phyloP scores from a whole-genome alignment of 2,113 vertebrate genomes.

The Eolophus roseicapilla region DNA sequence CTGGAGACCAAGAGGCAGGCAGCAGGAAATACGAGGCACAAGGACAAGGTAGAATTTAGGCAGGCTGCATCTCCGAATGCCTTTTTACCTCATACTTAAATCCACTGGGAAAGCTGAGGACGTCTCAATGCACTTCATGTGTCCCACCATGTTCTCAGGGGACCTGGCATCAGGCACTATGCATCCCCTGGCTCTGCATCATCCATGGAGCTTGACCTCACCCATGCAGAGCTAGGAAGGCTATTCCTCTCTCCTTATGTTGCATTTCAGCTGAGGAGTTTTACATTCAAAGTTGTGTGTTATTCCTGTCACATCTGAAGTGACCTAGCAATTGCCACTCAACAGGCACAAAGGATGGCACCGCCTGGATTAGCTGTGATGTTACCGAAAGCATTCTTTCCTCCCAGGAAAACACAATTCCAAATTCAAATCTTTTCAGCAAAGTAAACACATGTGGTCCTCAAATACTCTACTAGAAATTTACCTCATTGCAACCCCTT shows the following conservation, averaged over 20 bases:
- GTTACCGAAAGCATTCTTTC: background rate
- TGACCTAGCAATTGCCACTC: background rate
- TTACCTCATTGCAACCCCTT: background rate
- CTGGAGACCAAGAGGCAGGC: background rate
- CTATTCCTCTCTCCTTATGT: background rate
- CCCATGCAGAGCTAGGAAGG: background rate
- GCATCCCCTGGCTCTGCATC: fast-evolving
- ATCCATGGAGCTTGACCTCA: background rate
- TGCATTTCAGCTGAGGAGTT: background rate
- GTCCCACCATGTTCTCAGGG: fast-evolving
- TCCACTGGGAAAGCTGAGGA: background rate
- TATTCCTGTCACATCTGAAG: background rate
- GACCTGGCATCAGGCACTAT: background rate
- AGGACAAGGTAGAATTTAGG: background rate
- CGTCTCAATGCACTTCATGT: background rate
- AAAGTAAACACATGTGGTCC: background rate
- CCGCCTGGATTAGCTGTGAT: background rate
- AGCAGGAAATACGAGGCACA: background rate
- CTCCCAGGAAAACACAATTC: background rate
- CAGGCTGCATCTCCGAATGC: background rate
- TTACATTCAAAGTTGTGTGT: background rate
- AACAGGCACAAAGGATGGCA: background rate
- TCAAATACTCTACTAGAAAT: background rate
- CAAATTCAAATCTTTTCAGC: background rate
- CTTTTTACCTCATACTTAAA: background rate